Base-by-base conservation (phyloP, 2,888 invertebrate species). In the Drosophila lacicola region DNA sequence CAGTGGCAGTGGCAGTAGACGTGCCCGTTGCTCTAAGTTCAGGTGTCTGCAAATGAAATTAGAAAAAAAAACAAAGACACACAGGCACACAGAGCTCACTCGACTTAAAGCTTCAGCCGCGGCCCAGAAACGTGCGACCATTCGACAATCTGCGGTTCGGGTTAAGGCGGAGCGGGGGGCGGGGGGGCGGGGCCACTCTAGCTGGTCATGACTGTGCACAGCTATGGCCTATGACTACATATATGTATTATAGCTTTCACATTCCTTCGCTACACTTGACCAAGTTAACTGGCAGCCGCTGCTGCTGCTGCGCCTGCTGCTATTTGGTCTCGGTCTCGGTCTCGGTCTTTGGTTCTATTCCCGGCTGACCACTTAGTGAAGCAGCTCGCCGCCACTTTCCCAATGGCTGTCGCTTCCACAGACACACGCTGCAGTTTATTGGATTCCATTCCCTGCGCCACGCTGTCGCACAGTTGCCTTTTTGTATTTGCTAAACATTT, bases 191-290 rank as follows among this genome's bases (percentile, higher is more conserved):
- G 1, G n/a, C 61, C 56, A 56, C 33, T 51, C 10, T 21, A 51
- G 64, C 51, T 51, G 62, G 50, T 44, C 64, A 45, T 51, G 64
- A 51, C 51, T 64, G 44, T 64, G 61, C 44, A 34, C 34, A 36
- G n/a, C 60, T 53, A 33, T 61, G 62, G 34, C 29, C 56, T 58
- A 64, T 67, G 74, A 17, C 36, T 69, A 63, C 68, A 65, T 60
- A n/a, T 25, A 14, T 45, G 36, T 73, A 60, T 66, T 66, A 75
- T 80, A 70, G 84, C 84, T 84, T 84, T 84, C 83, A 84, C 83
- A 84, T 84, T 84, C 83, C 81, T 65, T 51, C 55, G 70, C 75
- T 60, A 62, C 75, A 81, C 82, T 86, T 86, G 85, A 85, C 85
- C 85, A 86, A 86, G 85, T 85, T 86, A 78, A 79, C 74, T 61